Base-by-base conservation (phyloP, 2,888 invertebrate species). In the Drosophila ochracea region DNA sequence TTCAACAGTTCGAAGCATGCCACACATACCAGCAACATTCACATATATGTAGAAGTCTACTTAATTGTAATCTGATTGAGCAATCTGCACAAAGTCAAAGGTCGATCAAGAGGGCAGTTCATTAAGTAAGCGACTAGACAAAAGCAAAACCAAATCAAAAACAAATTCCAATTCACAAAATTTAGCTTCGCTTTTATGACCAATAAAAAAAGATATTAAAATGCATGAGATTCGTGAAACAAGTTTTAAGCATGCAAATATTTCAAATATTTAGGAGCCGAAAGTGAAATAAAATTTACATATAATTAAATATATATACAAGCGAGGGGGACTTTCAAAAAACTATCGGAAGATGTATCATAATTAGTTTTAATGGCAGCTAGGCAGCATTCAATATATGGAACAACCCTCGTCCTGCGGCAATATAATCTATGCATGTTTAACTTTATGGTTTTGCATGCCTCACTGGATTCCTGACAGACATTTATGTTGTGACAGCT, bases 401-500 rank as follows among this genome's bases (percentile, higher is more conserved):
- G 39, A 31, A 13, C 59, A 28, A 65, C 69, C 69, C 67, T 70
- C 67, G 69, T 73, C 39, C 58, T 64, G 37, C 25, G 50, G 25
- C 65, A 19, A 31, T 30, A 9, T 64, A 58, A 67, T 73, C 37
- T 68, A 70, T 74, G 69, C 74, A 71, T 77, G 67, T 73, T 82
- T 77, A 72, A 74, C 83, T 68, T 47, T 9, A 16, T 16, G 80
- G 64, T 64, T 72, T 66, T 60, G 43, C 82, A 74, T 75, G 80
- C 73, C 57, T 68, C 71, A 77, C 57, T 73, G 69, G 59, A 61
- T 63, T 66, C 62, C 75, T 68, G 70, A 55, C 74, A 49, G 74
- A 78, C 65, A 74, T 78, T 78, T 75, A 68, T 67, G 76, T 79
- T 76, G 76, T 76, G 72, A 70, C 79, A 80, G 79, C 79, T 80